Base-by-base conservation (phyloP, 2,888 invertebrate genomes). In the Epinotia ramella region DNA sequence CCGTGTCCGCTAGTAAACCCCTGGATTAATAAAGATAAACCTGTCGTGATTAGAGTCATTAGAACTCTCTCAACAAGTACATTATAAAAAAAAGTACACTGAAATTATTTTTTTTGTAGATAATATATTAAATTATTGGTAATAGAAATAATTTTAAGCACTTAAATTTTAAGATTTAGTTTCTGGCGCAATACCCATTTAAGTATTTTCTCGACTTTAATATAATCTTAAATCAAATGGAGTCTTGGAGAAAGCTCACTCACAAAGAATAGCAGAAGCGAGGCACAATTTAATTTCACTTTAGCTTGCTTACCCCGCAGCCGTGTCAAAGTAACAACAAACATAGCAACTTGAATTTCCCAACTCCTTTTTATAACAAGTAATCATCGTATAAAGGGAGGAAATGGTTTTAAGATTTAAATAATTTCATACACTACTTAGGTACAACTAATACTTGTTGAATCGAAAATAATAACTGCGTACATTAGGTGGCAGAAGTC, bases 171-270 rank as follows among this genome's bases (percentile, higher is more conserved):
- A 13, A 5, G 18, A 24, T 57, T 44, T 28, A 46, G 44, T 40
- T n/a, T 33, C 62, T 40, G 4, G 9, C 46, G 40, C 46, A 74
- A 64, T 65, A 70, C 70, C 49, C 59, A 65, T 65, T 65, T 60
- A 66, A 71, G 65, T 62, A 20, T 66, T 75, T 76, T 66, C 60
- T 67, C 60, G 66, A 71, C 71, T 60, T 28, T 66, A 66, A 66
- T 75, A 75, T 65, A 76, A 76, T 76, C 66, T 76, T 71, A 76
- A 66, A 76, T 76, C 71, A 76, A 76, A 76, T 71, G 71, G 71
- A 60, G 66, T 76, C 62, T 70, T 49, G 60, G 28, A 71, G 60
- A 73, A 75, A 76, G 56, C 71, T 62, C 28, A 57, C 64, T 70
- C 28, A 62, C 75, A 71, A 76, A 76, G 75, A 76, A 74, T 56